Conservation (phyloP, 2,113 vertebrate genomes). For the Anas platyrhynchos region DNA sequence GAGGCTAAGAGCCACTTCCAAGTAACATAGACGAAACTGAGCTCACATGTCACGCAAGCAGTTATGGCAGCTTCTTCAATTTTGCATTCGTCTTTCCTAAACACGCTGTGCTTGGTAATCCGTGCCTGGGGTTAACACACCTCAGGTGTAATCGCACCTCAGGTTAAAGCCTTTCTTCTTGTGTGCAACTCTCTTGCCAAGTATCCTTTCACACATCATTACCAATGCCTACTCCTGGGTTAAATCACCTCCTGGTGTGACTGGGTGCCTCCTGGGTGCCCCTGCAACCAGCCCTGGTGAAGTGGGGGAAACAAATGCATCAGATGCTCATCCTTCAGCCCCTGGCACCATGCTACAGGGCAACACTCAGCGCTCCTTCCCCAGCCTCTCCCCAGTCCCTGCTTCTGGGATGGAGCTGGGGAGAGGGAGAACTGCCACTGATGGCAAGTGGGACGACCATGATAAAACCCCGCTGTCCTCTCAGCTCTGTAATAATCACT, state of each 20-base stretch:
- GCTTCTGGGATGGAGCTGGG: background rate
- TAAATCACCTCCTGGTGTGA: background rate
- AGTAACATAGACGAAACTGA: rapidly evolving
- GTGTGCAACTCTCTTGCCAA: background rate
- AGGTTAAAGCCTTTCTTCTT: background rate
- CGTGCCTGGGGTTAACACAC: background rate
- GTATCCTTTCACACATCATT: background rate
- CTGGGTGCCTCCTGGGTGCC: background rate
- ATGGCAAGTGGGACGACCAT: background rate
- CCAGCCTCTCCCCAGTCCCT: background rate
- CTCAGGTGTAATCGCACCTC: background rate
- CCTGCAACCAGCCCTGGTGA: background rate
- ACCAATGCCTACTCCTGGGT: background rate
- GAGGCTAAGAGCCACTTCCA: background rate
- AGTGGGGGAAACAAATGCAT: background rate
- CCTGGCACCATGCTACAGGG: background rate
- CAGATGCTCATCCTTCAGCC: background rate
- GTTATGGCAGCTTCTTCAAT: background rate
- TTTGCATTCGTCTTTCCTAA: background rate
- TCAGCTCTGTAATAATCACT: background rate
- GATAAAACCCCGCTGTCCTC: background rate
- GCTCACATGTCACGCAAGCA: background rate
- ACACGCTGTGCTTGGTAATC: background rate
- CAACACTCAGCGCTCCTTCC: background rate
- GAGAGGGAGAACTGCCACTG: background rate